Evolutionary conservation across 2,888 invertebrate species (phyloP).

Genomic region (Ormyrus nitidulus): DNA sequence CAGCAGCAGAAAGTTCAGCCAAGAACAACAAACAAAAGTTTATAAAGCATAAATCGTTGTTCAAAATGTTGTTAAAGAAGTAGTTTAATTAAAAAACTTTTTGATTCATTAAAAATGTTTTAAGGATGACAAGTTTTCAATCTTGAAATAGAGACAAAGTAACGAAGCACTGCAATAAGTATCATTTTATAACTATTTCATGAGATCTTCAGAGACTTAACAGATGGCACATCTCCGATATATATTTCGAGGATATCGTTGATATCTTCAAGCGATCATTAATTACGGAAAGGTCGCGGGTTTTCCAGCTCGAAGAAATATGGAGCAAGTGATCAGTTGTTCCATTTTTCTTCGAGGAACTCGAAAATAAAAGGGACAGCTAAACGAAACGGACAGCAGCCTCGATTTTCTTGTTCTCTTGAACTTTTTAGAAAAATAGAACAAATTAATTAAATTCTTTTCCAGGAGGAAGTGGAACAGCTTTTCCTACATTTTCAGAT

Average conservation of each 20-base stretch:
- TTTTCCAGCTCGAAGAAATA: slow-evolving; percentile 38
- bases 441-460: background rate
- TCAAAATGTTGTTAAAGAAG: too few relatives aligned
- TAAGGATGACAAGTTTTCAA: background rate
- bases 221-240: slow-evolving; percentile 21
- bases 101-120: too few relatives aligned
- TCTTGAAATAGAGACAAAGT: background rate
- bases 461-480: background rate
- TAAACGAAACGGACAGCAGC: slow-evolving; percentile 19
- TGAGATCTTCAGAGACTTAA: slow-evolving; percentile 22
- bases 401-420: slow-evolving; percentile 5
- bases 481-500: background rate
- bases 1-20: too few relatives aligned
- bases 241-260: slow-evolving; percentile 29
- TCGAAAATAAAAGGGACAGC: background rate
- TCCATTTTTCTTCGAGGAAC: slow-evolving; percentile 3
- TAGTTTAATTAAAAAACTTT: too few relatives aligned
- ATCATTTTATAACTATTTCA: slow-evolving; percentile 36
- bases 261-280: slow-evolving; percentile 48
- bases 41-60: too few relatives aligned
- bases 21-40: too few relatives aligned
- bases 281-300: slow-evolving; percentile 47
- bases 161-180: slow-evolving; percentile 10
- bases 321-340: slow-evolving; percentile 23
- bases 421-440: background rate